These are phyloP conservation scores for Tragelaphus scriptus DNA, from an alignment of 2,113 vertebrate genomes.

Conservation along the genomic window DNA sequence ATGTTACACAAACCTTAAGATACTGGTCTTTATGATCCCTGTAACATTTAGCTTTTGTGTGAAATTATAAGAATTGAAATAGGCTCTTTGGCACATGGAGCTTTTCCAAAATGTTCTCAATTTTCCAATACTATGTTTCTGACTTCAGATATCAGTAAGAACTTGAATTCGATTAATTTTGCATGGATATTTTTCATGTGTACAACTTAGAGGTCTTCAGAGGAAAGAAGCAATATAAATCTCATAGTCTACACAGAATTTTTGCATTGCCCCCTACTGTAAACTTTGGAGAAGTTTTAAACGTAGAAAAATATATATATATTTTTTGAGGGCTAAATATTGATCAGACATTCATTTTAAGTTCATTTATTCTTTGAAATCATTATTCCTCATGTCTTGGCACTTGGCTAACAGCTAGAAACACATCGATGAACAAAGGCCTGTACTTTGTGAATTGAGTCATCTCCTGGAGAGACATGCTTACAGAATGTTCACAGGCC, in stretches of 20 bases:
- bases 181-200: neutral
- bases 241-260: neutral
- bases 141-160: neutral
- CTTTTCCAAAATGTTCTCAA: conserved; percentile 8
- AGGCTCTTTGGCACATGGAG: neutral
- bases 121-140: neutral
- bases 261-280: neutral
- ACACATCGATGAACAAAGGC: neutral
- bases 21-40: neutral
- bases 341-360: neutral
- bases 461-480: neutral
- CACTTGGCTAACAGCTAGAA: neutral
- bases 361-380: neutral
- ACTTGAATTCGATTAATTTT: neutral
- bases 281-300: neutral
- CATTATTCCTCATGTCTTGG: neutral
- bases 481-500: neutral
- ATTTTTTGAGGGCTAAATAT: neutral
- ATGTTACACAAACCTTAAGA: neutral
- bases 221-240: conserved; percentile 33
- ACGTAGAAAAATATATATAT: neutral
- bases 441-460: neutral
- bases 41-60: neutral
- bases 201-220: neutral
- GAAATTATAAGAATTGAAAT: conserved; percentile 16